Conservation (phyloP, 2,888 invertebrate species). For the Biston betularia region DNA sequence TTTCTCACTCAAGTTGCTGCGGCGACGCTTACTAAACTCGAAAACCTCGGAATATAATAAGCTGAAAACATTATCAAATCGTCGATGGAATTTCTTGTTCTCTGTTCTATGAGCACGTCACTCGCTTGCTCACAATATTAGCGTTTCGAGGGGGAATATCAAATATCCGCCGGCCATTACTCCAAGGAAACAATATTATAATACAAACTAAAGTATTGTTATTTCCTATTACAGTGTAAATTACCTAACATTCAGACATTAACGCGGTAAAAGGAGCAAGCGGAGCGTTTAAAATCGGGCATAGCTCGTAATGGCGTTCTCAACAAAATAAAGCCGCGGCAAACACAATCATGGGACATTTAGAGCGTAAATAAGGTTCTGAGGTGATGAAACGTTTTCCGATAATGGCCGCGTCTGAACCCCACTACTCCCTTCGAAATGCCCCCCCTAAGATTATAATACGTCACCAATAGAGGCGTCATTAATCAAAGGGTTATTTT, state of each 20-base stretch:
- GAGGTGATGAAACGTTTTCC: slow-evolving; percentile 62
- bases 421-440: slow-evolving; percentile 44
- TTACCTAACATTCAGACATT: slow-evolving; percentile 29
- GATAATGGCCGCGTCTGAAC: slow-evolving; percentile 58
- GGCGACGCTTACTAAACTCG: no score
- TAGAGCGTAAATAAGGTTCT: slow-evolving; percentile 55
- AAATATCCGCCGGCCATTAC: slow-evolving; percentile 21
- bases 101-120: no score
- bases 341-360: slow-evolving; percentile 54
- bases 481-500: slow-evolving; percentile 35
- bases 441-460: slow-evolving; percentile 34
- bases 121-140: not conserved
- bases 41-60: not conserved
- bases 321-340: slow-evolving; percentile 42
- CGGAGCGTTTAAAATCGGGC: slow-evolving; percentile 37
- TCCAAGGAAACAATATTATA: slow-evolving; percentile 27
- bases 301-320: slow-evolving; percentile 39
- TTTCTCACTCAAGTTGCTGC: no score
- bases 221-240: slow-evolving; percentile 30
- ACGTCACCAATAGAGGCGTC: slow-evolving; percentile 36
- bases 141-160: slow-evolving; percentile 21
- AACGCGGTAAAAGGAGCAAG: slow-evolving; percentile 31
- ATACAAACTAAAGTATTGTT: slow-evolving; percentile 34
- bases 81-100: no score
- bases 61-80: slow-evolving; percentile 9